Evolutionary conservation across 2,113 vertebrate genomes (phyloP), one percentile per base, ranked within the genome.

Genomic region (Brachyistius frenatus): DNA sequence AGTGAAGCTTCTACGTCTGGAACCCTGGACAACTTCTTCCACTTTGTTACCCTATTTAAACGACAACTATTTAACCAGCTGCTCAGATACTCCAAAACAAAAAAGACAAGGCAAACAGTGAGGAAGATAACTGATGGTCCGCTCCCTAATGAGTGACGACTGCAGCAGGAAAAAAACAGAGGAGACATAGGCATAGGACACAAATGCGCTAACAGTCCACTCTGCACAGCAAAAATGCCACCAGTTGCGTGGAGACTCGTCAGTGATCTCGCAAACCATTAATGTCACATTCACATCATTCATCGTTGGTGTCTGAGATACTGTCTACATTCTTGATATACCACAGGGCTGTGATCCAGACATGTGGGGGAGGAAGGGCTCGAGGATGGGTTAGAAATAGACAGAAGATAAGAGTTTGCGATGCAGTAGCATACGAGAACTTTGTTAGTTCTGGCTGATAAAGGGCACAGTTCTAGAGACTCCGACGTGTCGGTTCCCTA

Each of bases 371-470:
- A 68, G 81, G 65, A 39, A 37, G 32, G 69, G 7, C 67, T 73
- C 7, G 64, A 44, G 41, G 68, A 80, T 67, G 52, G 39, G 31
- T 57, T 50, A 41, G 46, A 73, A 76, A 71, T 52, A 81, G 65
- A 71, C 55, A 66, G 47, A 60, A 50, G 80, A 85, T 89, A 83
- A 89, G 47, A 16, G 11, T 68, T 55, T 54, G 53, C 44, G 72
- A 66, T 55, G 71, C 50, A 76, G 74, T 53, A 69, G 79, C 62
- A 83, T 67, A 73, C 2, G 1, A 60, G 65, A 8, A 60, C 35
- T 86, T 67, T 88, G 84, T 93, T 93, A 73, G 70, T 78, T 85
- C 88, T 91, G 86, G 84, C 80, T 70, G 74, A 82, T 74, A 60
- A 30, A 72, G 5, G 31, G 39, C 47, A 79, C 57, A 39, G 37